phyloP scores from a whole-genome alignment of 1,140 invertebrate species.

The Papilio glaucus region DNA sequence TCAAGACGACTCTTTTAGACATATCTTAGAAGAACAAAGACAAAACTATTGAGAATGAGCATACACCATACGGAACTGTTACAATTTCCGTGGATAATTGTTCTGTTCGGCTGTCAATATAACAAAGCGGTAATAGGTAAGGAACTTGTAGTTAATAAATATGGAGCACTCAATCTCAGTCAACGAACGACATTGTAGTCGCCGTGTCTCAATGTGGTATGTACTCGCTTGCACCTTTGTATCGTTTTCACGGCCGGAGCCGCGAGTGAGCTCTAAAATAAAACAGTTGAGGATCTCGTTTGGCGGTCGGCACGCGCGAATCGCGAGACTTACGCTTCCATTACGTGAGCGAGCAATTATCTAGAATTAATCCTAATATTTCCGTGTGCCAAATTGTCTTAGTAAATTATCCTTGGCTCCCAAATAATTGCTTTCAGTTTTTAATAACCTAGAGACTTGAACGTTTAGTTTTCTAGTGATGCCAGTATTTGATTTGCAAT shows the following conservation, averaged over 20 bases:
- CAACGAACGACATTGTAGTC: slow-evolving; percentile 71
- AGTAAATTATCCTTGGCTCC: not conserved
- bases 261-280: slow-evolving; percentile 75
- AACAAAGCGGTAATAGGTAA: slow-evolving; percentile 48
- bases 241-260: slow-evolving; percentile 72
- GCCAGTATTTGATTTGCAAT: not conserved
- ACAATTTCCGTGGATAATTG: slow-evolving; percentile 14
- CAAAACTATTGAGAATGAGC: not conserved
- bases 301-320: slow-evolving; percentile 60
- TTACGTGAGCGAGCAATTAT: slow-evolving; percentile 66
- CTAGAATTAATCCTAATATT: slow-evolving; percentile 42
- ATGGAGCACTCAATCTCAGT: slow-evolving; percentile 48
- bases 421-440: not conserved
- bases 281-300: slow-evolving; percentile 77
- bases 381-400: slow-evolving; percentile 34
- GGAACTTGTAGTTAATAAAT: slow-evolving; percentile 45
- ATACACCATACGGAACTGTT: not conserved
- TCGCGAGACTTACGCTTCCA: slow-evolving; percentile 54
- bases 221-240: slow-evolving; percentile 67
- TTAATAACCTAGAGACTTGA: not conserved
- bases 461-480: not conserved
- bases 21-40: not conserved
- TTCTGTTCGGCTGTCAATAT: slow-evolving; percentile 39
- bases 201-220: slow-evolving; percentile 52
- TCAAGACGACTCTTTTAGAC: not conserved